Evolutionary conservation across 2,113 vertebrate species (phyloP).

Genomic region (Megaceryle maxima): DNA sequence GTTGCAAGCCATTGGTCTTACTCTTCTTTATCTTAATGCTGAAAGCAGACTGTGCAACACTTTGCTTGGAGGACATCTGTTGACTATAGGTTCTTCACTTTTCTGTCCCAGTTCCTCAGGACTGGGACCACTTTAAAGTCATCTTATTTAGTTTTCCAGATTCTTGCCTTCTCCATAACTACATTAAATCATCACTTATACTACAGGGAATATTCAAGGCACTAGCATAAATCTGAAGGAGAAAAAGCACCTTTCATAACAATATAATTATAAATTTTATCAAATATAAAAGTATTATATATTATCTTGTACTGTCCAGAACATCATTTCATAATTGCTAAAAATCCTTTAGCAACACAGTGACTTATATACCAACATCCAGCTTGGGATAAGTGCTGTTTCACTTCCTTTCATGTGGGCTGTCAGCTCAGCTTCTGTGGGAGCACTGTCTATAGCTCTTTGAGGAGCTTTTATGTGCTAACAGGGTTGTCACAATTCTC

Average conservation of each 20-base stretch:
- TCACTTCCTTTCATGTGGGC: not conserved
- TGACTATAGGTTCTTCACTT: not conserved
- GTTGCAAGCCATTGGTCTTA: not conserved
- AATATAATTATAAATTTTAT: not conserved
- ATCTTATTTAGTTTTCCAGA: not conserved
- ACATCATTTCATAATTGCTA: not conserved
- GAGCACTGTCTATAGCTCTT: not conserved
- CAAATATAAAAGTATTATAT: not conserved
- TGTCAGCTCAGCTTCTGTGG: not conserved
- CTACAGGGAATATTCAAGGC: not conserved
- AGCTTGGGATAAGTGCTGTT: not conserved
- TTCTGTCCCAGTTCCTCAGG: not conserved
- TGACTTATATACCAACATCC: not conserved
- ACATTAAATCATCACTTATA: not conserved
- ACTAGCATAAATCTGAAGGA: not conserved
- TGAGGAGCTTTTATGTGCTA: not conserved
- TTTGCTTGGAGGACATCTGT: not conserved
- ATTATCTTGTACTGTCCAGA: not conserved
- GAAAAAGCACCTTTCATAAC: not conserved
- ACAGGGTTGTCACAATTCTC: not conserved
- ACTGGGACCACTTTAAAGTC: not conserved
- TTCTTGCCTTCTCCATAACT: not conserved
- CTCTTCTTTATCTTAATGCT: not conserved
- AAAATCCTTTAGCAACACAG: not conserved
- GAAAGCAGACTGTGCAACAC: not conserved